These are phyloP conservation scores for Orius insidiosus DNA, from an alignment of 1,140 invertebrate species.

Conservation along the genomic window DNA sequence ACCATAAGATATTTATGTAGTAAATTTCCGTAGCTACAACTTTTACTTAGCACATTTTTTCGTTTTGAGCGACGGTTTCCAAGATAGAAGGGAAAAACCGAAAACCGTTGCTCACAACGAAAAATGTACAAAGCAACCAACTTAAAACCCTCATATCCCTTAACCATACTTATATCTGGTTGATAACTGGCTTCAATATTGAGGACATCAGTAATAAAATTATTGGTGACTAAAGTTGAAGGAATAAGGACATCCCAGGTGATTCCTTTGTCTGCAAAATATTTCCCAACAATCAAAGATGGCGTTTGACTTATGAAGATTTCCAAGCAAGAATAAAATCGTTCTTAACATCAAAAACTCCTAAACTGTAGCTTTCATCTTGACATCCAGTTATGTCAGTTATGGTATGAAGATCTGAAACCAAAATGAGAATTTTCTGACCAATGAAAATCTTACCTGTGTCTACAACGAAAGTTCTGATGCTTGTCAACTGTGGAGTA, in stretches of 20 bases:
- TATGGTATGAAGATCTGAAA: conserved; percentile 29
- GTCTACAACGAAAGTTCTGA: conserved; percentile 40
- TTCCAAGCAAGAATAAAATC: conserved; percentile 31
- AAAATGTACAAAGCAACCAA: too few relatives aligned
- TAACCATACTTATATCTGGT: conserved; percentile 11
- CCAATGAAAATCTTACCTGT: conserved; percentile 27
- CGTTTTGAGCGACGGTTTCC: too few relatives aligned
- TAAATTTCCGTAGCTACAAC: too few relatives aligned
- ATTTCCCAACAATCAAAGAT: conserved; percentile 28
- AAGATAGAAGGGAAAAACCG: too few relatives aligned
- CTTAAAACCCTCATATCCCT: too few relatives aligned
- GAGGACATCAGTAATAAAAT: conserved; percentile 9
- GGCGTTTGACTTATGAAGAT: conserved; percentile 30
- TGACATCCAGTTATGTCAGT: conserved; percentile 26
- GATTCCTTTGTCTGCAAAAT: conserved; percentile 24
- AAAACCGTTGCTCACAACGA: too few relatives aligned
- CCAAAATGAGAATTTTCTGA: neutral
- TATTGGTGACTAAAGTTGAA: conserved; percentile 8
- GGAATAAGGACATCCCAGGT: conserved; percentile 23
- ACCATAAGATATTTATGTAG: too few relatives aligned
- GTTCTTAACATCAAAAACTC: conserved; percentile 31
- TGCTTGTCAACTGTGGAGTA: conserved; percentile 40
- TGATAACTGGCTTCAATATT: conserved; percentile 7
- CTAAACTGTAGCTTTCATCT: conserved; percentile 26
- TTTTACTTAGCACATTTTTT: too few relatives aligned